Conservation (phyloP, 2,797 vertebrate species). For the Diceros bicornis region DNA sequence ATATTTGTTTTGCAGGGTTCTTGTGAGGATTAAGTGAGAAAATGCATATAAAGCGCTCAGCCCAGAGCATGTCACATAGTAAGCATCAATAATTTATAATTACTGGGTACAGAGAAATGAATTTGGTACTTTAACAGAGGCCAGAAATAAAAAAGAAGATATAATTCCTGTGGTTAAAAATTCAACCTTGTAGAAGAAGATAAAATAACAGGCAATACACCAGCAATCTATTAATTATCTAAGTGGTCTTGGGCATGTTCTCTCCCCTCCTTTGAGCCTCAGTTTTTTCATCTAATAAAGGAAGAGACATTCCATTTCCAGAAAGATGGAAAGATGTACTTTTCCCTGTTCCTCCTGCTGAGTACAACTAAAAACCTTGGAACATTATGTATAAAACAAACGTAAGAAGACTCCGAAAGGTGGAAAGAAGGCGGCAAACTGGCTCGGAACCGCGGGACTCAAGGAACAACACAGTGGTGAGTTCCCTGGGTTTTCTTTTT, state of each 20-base stretch:
- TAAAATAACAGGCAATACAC: background rate
- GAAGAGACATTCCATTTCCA: background rate
- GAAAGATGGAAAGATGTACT: background rate
- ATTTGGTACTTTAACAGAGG: background rate
- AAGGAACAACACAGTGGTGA: background rate
- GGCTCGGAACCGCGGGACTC: background rate
- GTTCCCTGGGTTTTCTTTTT: background rate
- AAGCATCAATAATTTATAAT: conserved; percentile 31
- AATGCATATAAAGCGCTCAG: background rate
- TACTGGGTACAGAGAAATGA: background rate
- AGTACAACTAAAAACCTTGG: background rate
- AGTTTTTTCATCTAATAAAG: background rate
- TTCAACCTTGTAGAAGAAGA: background rate
- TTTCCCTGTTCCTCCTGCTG: background rate
- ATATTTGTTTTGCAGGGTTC: background rate
- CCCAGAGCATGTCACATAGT: background rate
- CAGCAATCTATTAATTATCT: background rate
- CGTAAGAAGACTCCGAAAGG: background rate
- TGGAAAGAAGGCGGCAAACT: background rate
- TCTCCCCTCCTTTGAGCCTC: background rate
- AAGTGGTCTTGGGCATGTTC: background rate
- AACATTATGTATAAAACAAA: background rate
- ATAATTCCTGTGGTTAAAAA: background rate
- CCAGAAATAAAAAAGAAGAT: background rate
- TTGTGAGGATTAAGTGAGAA: conserved; percentile 12